Evolutionary conservation across 2,113 vertebrate genomes (phyloP).

Genomic region (Numida meleagris): DNA sequence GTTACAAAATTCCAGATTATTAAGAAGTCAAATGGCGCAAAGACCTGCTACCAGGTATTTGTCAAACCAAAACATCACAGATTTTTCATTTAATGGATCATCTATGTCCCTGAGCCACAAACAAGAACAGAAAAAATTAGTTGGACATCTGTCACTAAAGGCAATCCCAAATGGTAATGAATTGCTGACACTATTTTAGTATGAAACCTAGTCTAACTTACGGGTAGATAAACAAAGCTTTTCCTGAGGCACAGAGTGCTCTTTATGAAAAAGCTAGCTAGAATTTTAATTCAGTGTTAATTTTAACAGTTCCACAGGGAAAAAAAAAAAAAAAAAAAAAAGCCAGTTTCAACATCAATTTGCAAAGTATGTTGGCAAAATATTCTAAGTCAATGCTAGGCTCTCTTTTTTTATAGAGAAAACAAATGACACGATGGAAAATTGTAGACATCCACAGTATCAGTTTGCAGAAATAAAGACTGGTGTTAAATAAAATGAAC

Average conservation of each 20-base stretch:
- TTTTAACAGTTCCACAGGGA: background rate
- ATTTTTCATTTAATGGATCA: background rate
- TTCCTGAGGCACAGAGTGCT: background rate
- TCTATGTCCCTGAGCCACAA: background rate
- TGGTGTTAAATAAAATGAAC: background rate
- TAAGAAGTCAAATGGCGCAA: background rate
- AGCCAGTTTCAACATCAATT: background rate
- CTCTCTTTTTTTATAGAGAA: background rate
- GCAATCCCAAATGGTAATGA: background rate
- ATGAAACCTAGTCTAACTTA: background rate
- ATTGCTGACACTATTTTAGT: background rate
- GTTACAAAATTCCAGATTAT: background rate
- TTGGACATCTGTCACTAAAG: background rate
- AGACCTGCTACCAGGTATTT: background rate
- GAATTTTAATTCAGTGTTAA: background rate
- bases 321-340: background rate
- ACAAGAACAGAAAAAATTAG: background rate
- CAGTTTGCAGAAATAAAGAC: background rate
- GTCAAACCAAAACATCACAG: background rate
- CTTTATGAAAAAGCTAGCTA: background rate
- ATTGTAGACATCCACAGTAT: background rate
- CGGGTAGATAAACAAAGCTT: background rate
- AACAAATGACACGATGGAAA: background rate
- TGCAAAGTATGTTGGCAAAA: background rate
- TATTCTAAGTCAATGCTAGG: background rate